phyloP scores from a whole-genome alignment of 1,140 invertebrate species.

The Asbolus verrucosus region DNA sequence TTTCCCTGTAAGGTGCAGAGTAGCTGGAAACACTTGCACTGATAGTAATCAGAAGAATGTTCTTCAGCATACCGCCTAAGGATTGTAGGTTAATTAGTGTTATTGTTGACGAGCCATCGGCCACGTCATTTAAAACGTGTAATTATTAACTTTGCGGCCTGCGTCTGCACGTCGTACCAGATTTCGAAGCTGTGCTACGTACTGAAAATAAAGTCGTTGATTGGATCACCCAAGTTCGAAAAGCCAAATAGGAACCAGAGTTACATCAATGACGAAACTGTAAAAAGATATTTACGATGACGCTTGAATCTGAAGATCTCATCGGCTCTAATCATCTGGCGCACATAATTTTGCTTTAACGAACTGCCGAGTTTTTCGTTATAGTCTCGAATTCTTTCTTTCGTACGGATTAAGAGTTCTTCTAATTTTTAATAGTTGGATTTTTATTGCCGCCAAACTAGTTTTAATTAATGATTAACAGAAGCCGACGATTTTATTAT shows the following conservation, averaged over 20 bases:
- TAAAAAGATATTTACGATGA: conserved; percentile 30
- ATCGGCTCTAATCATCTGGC: conserved; percentile 32
- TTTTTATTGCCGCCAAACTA: conserved; percentile 8
- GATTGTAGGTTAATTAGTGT: conserved; percentile 25
- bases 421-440: conserved; percentile 18
- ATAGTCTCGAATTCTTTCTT: conserved; percentile 11
- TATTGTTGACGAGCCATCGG: conserved; percentile 28
- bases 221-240: not conserved
- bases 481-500: not conserved
- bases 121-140: conserved; percentile 13
- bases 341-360: conserved; percentile 37
- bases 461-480: conserved; percentile 30
- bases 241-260: too few species aligned
- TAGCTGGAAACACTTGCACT: not conserved
- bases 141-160: conserved; percentile 5
- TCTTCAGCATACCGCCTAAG: conserved; percentile 11
- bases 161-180: not conserved
- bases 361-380: conserved; percentile 39
- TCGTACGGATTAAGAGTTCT: conserved; percentile 16
- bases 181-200: not conserved
- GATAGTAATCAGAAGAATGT: conserved; percentile 10
- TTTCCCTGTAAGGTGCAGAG: conserved; percentile 7
- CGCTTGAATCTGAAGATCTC: conserved; percentile 30
- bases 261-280: conserved; percentile 13
- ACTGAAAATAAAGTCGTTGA: not conserved